Evolutionary conservation across 2,797 vertebrate genomes (phyloP).

Genomic region (Rhodeus uyekii): DNA sequence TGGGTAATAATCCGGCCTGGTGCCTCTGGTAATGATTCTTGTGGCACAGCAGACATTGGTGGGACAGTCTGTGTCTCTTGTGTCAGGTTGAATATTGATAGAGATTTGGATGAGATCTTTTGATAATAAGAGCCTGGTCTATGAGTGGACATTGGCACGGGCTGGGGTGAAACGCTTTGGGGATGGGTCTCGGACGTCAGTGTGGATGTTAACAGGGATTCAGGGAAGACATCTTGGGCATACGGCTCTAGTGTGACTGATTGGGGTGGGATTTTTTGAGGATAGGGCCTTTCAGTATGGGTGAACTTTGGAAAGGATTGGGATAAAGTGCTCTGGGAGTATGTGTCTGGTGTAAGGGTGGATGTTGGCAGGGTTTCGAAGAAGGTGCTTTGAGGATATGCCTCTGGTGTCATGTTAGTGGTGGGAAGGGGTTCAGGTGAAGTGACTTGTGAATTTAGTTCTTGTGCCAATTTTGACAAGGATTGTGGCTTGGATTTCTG

Average conservation of each 20-base stretch:
- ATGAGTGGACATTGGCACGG: conserved; percentile 10
- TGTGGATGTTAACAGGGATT: conserved; percentile 14
- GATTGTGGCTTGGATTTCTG: not conserved
- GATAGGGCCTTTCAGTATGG: not conserved
- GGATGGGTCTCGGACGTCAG: conserved; percentile 17
- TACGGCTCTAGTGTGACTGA: not conserved
- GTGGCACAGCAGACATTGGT: not conserved
- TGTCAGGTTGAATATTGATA: conserved; percentile 6
- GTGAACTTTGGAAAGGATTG: not conserved
- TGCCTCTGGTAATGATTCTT: conserved; percentile 30
- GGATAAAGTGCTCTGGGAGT: not conserved
- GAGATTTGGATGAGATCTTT: conserved; percentile 10
- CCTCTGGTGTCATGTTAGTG: not conserved
- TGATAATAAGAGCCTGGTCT: conserved; percentile 9
- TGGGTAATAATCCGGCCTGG: conserved; percentile 27
- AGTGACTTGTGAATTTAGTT: not conserved
- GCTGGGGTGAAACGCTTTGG: not conserved
- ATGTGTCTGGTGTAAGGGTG: not conserved
- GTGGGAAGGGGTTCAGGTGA: not conserved
- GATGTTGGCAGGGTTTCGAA: not conserved
- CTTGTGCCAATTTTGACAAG: not conserved
- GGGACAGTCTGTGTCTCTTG: not conserved
- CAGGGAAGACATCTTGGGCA: not conserved
- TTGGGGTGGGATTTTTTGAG: conserved; percentile 14
- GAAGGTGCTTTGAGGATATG: not conserved